phyloP scores from a whole-genome alignment of 2,888 invertebrate species.

The Oeneis ivallda region DNA sequence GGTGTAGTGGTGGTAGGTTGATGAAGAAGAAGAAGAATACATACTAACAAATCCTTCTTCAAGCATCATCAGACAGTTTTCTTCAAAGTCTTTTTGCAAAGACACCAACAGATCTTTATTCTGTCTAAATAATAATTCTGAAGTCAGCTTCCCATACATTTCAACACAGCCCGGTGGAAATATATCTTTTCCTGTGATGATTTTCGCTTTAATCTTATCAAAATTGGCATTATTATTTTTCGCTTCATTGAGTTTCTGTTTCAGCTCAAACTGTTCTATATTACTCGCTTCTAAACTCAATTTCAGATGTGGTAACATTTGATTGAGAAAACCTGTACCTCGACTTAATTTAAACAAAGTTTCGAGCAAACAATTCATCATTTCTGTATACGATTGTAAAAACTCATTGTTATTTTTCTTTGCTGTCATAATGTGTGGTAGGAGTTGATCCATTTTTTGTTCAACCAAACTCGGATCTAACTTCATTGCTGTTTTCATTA shows the following conservation, averaged over 20 bases:
- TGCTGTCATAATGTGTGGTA: constrained; percentile 65
- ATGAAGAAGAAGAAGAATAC: too few relatives aligned
- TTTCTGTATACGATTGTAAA: constrained; percentile 57
- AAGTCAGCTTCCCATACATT: constrained; percentile 66
- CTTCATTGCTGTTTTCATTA: constrained; percentile 64
- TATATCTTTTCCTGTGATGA: constrained; percentile 62
- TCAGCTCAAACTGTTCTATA: constrained; percentile 62
- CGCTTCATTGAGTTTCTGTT: constrained; percentile 51
- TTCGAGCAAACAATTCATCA: constrained; percentile 66
- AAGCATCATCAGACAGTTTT: constrained; percentile 61
- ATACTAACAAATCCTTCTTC: constrained; percentile 67
- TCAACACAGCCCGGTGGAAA: constrained; percentile 64
- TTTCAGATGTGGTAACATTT: constrained; percentile 67
- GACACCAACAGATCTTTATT: constrained; percentile 65
- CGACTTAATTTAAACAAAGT: constrained; percentile 71
- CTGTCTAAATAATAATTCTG: constrained; percentile 74
- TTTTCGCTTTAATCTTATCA: constrained; percentile 58
- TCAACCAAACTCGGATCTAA: constrained; percentile 72
- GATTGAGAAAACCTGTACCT: constrained; percentile 62
- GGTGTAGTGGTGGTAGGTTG: too few relatives aligned
- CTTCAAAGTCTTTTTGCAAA: constrained; percentile 67
- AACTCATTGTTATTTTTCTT: constrained; percentile 57
- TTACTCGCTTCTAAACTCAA: constrained; percentile 59
- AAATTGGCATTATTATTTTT: constrained; percentile 45
- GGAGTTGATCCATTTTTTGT: constrained; percentile 59